These are phyloP conservation scores for Stramonita haemastoma DNA, from an alignment of 2,888 invertebrate genomes.

Conservation along the genomic window DNA sequence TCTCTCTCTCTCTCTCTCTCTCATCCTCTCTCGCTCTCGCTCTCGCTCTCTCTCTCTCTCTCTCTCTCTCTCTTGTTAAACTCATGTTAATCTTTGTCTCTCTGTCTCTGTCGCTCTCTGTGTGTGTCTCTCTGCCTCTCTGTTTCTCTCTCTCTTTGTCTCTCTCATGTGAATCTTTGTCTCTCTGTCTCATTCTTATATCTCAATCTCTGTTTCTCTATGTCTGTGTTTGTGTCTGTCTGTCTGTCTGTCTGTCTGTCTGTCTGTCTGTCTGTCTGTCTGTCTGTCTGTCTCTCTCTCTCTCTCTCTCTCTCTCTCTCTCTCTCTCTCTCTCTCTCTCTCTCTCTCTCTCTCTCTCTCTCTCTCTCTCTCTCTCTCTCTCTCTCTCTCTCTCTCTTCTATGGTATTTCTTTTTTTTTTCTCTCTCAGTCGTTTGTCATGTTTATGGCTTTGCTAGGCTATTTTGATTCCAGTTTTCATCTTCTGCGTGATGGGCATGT, in stretches of 20 bases:
- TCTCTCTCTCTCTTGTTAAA: too few relatives aligned
- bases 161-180: not conserved
- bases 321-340: not conserved
- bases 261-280: not conserved
- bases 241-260: not conserved
- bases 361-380: not conserved
- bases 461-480: not conserved
- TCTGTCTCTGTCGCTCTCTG: not conserved
- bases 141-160: not conserved
- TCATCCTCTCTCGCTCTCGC: not conserved
- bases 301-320: too few relatives aligned
- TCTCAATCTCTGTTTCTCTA: not conserved
- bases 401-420: not conserved
- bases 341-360: not conserved
- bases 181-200: not conserved
- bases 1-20: not conserved
- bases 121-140: not conserved
- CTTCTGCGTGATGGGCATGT: not conserved
- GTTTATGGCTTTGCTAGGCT: not conserved
- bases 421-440: not conserved
- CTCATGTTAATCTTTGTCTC: too few relatives aligned
- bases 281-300: too few relatives aligned
- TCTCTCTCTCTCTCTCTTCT: not conserved
- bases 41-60: too few relatives aligned
- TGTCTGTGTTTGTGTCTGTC: not conserved